These are phyloP conservation scores for Helicoverpa armigera DNA, from an alignment of 1,140 invertebrate genomes.

Conservation along the genomic window DNA sequence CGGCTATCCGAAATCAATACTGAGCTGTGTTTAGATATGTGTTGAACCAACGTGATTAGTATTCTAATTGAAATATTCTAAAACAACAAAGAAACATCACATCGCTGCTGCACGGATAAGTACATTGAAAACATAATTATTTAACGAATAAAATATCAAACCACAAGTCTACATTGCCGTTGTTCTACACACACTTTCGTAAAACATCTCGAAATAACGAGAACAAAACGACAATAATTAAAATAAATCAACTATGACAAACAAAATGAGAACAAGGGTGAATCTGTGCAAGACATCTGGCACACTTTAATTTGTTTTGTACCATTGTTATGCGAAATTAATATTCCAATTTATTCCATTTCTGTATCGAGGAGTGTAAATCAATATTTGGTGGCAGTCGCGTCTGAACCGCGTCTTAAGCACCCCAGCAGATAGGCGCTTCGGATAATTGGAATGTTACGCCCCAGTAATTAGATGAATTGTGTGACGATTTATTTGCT, in stretches of 20 bases:
- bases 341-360: slow-evolving; percentile 86
- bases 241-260: slow-evolving; percentile 65
- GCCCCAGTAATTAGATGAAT: slow-evolving; percentile 57
- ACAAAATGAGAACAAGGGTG: slow-evolving; percentile 67
- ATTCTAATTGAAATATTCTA: too few relatives aligned
- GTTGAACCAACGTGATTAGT: background rate
- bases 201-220: slow-evolving; percentile 29
- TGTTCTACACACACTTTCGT: too few relatives aligned
- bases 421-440: slow-evolving; percentile 46
- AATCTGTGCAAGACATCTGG: slow-evolving; percentile 82
- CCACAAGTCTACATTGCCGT: too few relatives aligned
- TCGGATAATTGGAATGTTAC: slow-evolving; percentile 61
- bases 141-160: too few relatives aligned
- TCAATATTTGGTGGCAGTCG: slow-evolving; percentile 81
- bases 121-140: too few relatives aligned
- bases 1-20: background rate
- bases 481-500: slow-evolving; percentile 50
- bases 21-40: background rate
- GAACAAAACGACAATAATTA: slow-evolving; percentile 57
- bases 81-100: too few relatives aligned
- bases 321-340: slow-evolving; percentile 85
- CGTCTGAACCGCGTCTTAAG: slow-evolving; percentile 65
- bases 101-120: too few relatives aligned
- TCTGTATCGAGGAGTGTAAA: slow-evolving; percentile 80
- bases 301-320: slow-evolving; percentile 84